A percentile compares a stretch with the other conserved stretches of the same genome.
These are phyloP conservation scores for Litocranius walleri DNA, from an alignment of 2,113 vertebrate species.

Conservation along the genomic window DNA sequence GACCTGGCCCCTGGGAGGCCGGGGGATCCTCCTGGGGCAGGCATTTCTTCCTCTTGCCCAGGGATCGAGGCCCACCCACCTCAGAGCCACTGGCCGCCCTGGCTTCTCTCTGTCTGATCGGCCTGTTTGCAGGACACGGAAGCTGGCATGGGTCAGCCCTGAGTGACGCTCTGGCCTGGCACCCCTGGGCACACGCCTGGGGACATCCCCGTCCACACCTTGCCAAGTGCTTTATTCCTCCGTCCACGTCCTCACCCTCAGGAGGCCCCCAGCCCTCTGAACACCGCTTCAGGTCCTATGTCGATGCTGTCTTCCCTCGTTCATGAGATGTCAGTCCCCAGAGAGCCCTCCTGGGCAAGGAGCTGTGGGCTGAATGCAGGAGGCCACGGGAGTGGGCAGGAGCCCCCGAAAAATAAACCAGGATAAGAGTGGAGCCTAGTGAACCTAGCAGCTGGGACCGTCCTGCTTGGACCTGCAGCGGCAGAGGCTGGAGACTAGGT, in stretches of 20 bases:
- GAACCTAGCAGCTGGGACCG: neutral
- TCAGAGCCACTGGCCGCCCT: neutral
- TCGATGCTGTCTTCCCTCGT: neutral
- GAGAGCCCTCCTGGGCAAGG: neutral
- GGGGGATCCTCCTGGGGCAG: neutral
- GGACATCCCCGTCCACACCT: fast-evolving
- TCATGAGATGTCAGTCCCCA: neutral
- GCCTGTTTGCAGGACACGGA: neutral
- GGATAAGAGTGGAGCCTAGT: fast-evolving
- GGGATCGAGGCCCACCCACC: neutral
- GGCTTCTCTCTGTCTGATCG: neutral
- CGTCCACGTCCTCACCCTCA: neutral
- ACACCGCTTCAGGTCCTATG: fast-evolving
- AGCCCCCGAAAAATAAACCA: fast-evolving
- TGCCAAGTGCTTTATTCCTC: fast-evolving
- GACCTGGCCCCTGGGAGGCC: neutral
- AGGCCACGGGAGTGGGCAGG: neutral
- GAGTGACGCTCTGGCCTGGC: fast-evolving
- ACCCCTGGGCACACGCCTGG: neutral
- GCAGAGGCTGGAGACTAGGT: neutral
- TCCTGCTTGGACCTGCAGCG: fast-evolving
- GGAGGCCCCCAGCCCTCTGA: neutral
- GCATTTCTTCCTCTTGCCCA: fast-evolving
- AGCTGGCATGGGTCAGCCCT: neutral
- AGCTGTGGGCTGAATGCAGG: neutral